Evolutionary conservation across 1,140 invertebrate species (phyloP), one percentile per base, ranked within the genome.

Genomic region (Drosophila nannoptera): DNA sequence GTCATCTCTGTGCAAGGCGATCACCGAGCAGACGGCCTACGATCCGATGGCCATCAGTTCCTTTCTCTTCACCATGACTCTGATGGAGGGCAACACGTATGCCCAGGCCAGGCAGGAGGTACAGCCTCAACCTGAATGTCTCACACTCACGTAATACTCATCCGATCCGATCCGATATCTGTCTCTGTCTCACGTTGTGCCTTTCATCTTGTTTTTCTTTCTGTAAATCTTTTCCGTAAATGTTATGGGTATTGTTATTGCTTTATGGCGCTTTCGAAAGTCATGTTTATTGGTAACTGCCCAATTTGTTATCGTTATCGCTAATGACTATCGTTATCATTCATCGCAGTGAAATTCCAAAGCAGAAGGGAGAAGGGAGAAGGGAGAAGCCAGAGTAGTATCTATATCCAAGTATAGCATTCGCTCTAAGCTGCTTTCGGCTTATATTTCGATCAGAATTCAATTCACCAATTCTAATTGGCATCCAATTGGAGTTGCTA

Each of bases 21-120:
- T 90, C 54, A 90, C 93, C 42, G 93, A 94, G 82, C 93, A 94
- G 90, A 90, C 93, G 8, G 90, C 92, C 0, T 94, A 94, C 73
- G 91, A 91, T 43, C 93, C 93, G 33, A 89, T 92, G 73, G 93
- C 92, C 56, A 93, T 94, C 90, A 91, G 90, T 64, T 92, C 92
- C 59, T 94, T 94, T 76, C 93, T 93, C 78, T 93, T 93, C 89
- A 91, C 91, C 29, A 93, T 94, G 90, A 92, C 90, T 60, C 67
- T 94, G 12, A 84, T 94, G 45, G 93, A 94, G 90, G 90, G 92
- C 40, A 92, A 92, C 78, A 90, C 91, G 14, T 73, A 91, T 46
- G 89, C 91, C 14, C 90, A 91, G 68, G 92, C 92, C 48, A 78
- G 90, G 16, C 83, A 90, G 59, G 92, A 94, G 91, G 92, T 93